Evolutionary conservation across 30 jellyfish, hydroid and myxozoan species (phyloP).

Genomic region (Cassiopea xamachana): DNA sequence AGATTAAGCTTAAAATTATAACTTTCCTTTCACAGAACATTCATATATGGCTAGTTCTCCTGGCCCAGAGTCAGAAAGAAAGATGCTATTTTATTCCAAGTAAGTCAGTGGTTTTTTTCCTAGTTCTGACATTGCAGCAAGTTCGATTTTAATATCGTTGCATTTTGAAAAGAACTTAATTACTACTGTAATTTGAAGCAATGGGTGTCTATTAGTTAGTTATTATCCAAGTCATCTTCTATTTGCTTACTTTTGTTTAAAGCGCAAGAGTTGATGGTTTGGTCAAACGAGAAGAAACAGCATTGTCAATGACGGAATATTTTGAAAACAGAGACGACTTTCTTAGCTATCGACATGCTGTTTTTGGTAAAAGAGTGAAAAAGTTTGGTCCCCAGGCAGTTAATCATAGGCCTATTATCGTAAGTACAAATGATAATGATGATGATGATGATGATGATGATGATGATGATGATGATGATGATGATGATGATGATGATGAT

Average conservation of each 20-base stretch:
- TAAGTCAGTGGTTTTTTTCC: background rate
- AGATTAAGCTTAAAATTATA: no score
- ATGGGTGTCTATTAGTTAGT: no score
- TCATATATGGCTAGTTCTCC: slow-evolving; percentile 81
- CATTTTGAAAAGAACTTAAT: no score
- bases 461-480: no score
- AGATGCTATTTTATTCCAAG: slow-evolving; percentile 78
- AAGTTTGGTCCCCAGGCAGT: slow-evolving; percentile 88
- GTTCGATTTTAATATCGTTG: no score
- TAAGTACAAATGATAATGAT: slow-evolving; percentile 6
- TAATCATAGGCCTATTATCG: slow-evolving; percentile 76
- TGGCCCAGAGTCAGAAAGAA: slow-evolving; percentile 93
- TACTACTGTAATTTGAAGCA: no score
- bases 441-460: no score
- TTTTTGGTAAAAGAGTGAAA: slow-evolving; percentile 84
- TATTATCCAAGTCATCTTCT: background rate
- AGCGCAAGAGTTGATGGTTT: slow-evolving; percentile 97
- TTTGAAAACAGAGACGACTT: slow-evolving; percentile 84
- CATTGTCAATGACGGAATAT: slow-evolving; percentile 69
- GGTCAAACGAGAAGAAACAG: slow-evolving; percentile 78
- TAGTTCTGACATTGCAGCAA: no score
- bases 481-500: no score
- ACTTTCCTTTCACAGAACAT: slow-evolving; percentile 61
- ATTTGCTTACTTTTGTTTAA: background rate
- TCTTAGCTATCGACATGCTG: slow-evolving; percentile 62